Conservation (phyloP, 2,113 vertebrate species). For the Theristicus caerulescens region DNA sequence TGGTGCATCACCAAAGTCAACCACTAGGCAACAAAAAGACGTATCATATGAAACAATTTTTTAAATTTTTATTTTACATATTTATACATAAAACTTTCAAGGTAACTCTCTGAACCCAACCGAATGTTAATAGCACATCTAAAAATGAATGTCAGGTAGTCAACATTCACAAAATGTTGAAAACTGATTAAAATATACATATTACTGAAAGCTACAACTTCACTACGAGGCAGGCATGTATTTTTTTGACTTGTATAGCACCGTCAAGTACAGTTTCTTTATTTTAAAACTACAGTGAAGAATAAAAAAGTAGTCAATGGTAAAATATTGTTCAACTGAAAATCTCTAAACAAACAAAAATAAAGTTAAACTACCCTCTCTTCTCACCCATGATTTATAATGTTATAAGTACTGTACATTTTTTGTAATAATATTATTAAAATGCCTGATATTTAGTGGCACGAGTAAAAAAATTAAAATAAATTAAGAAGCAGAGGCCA, state of each 20-base stretch:
- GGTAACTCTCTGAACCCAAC: slow-evolving; percentile 90
- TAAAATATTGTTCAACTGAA: slow-evolving; percentile 88
- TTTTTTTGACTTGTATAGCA: slow-evolving; percentile 88
- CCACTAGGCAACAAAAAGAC: slow-evolving; percentile 66
- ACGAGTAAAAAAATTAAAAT: slow-evolving; percentile 90
- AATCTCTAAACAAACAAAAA: slow-evolving; percentile 79
- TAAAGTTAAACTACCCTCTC: slow-evolving; percentile 82
- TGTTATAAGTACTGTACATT: slow-evolving; percentile 87
- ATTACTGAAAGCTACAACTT: slow-evolving; percentile 91
- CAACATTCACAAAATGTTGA: slow-evolving; percentile 99
- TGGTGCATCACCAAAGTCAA: not conserved
- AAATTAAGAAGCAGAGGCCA: slow-evolving; percentile 95
- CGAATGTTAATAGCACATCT: slow-evolving; percentile 93
- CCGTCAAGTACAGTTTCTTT: slow-evolving; percentile 91
- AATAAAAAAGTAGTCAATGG: slow-evolving; percentile 89
- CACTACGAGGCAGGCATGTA: slow-evolving; percentile 97
- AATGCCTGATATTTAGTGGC: slow-evolving; percentile 93
- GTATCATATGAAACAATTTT: slow-evolving; percentile 95
- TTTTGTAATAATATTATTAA: slow-evolving; percentile 80
- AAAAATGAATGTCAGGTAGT: slow-evolving; percentile 90
- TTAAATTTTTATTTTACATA: slow-evolving; percentile 98
- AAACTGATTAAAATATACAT: slow-evolving; percentile 87
- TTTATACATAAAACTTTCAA: slow-evolving; percentile 97
- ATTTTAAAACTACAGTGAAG: slow-evolving; percentile 92
- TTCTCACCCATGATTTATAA: slow-evolving; percentile 73